Base-by-base conservation (phyloP, 1,140 invertebrate genomes). In the Agrypnia vestita region DNA sequence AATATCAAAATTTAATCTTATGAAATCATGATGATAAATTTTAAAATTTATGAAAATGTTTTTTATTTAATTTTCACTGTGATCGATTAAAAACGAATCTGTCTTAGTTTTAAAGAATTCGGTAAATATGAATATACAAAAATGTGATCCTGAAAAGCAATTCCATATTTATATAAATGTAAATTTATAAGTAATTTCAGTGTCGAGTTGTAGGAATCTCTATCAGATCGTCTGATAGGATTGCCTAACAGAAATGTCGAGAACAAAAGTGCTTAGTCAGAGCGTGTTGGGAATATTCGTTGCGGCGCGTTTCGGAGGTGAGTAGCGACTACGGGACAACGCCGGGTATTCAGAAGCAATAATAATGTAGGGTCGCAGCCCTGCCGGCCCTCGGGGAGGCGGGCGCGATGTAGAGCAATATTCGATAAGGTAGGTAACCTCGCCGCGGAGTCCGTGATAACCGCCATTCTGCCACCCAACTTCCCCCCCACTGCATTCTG, bases 341-440 rank as follows among this genome's bases (percentile, higher is more conserved):
- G 81, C 76, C 79, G 78, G 76, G 81, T 82, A 82, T 82, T 80
- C 81, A 69, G 69, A 82, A 82, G 81, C 81, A 82, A 82, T 82
- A 82, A 82, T 80, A 82, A 56, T 80, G 75, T 82, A 80, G 79
- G 15, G 8, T 17, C 47, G 49, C 56, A 35, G 74, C 62, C 67
- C 55, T 9, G 61, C 62, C 21, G 55, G 53, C 53, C 51, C 21
- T 4, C 72, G 0, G 51, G 51, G 4, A 13, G 53, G 51, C 69
- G 64, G 12, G 64, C 46, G n/a, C 10, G 19, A 49, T 35, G 3
- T 72, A 72, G 69, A 10, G n/a, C 8, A 12, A 53, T 19, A 13
- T 72, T 51, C 47, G 15, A 1, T 72, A 72, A 72, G 69, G 46
- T 72, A 72, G 47, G 47, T 69, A 69, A 72, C n/a, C 19, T 49